Base-by-base conservation (phyloP, 1,140 invertebrate genomes). In the Araneus ventricosus region DNA sequence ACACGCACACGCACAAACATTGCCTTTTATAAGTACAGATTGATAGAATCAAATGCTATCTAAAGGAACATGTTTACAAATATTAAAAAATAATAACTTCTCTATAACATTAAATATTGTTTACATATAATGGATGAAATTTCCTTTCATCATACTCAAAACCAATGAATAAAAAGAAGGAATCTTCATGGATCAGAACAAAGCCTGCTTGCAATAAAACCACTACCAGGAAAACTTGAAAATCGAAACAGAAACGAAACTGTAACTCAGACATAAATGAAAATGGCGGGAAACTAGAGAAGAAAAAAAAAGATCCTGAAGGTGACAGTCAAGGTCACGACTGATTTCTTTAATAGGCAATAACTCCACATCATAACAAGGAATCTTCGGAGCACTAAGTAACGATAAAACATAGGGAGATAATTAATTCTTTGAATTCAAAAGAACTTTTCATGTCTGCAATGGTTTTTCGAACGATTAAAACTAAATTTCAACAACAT, bases 251-350 rank as follows among this genome's bases (percentile, higher is more conserved):
- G 70, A 34, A 75, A 75, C 30, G 63, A 75, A 75, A 75, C 30
- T 37, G 30, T 37, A 75, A 75, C 30, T 75, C 70, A 75, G 14
- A 30, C 70, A 75, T 34, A 20, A 17, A 37, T 34, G 70, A 37
- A 75, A 75, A 75, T 75, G 70, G 70, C 70, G 70, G 70, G 70
- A 75, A 75, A 75, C 3, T 75, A 14, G 30, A 20, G 20, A 75
- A 37, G 70, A 20, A 30, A 75, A 34, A 63, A 75, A 37, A 34
- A 75, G 37, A 20, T 17, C 34, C 30, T 75, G 70, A 75, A 75
- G 70, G 70, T 75, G 70, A 75, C 30, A 75, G 14, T 75, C 70
- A 75, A 75, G 70, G 70, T 75, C 70, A 75, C 17, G 34, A 75
- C 34, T 75, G 70, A 75, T 75, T 75, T 75, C 70, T 75, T 34